Evolutionary conservation across 35 echinoderm and acorn worm genomes (phyloP).

Genomic region (Strongylocentrotus purpuratus): DNA sequence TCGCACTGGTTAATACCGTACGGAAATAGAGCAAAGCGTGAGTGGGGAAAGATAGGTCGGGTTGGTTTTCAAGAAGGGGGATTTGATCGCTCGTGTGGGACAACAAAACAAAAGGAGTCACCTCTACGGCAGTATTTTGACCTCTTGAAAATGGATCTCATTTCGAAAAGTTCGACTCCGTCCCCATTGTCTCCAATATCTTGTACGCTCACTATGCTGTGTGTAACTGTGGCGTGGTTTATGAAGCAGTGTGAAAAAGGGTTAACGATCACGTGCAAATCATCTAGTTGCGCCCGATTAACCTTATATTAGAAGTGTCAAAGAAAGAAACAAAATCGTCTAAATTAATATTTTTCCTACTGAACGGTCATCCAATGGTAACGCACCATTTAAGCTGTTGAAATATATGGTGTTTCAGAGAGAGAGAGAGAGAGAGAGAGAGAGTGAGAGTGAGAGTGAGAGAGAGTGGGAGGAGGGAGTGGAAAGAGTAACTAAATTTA

Average conservation of each 20-base stretch:
- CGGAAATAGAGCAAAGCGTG: conserved; percentile 8
- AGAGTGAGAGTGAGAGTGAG: no score
- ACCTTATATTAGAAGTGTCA: no score
- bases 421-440: no score
- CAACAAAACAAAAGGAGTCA: conserved; percentile 4
- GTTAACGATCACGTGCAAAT: no score
- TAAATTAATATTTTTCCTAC: no score
- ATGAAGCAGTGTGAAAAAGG: background rate
- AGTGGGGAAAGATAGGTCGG: background rate
- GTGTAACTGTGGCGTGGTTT: background rate
- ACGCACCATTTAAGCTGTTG: no score
- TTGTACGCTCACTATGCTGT: background rate
- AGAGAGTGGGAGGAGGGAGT: no score
- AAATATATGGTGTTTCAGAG: no score
- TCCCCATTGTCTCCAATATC: background rate
- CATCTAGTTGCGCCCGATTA: no score
- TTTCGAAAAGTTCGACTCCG: background rate
- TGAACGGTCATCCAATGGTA: no score
- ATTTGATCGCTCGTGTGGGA: conserved; percentile 19
- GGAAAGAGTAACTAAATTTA: no score
- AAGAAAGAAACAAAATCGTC: no score
- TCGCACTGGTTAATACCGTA: background rate
- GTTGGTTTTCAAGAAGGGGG: conserved; percentile 7
- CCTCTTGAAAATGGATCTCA: background rate
- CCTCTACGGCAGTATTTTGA: background rate